Evolutionary conservation across 30 jellyfish, hydroid and myxozoan genomes (phyloP).

Genomic region (Aurelia coerulea): DNA sequence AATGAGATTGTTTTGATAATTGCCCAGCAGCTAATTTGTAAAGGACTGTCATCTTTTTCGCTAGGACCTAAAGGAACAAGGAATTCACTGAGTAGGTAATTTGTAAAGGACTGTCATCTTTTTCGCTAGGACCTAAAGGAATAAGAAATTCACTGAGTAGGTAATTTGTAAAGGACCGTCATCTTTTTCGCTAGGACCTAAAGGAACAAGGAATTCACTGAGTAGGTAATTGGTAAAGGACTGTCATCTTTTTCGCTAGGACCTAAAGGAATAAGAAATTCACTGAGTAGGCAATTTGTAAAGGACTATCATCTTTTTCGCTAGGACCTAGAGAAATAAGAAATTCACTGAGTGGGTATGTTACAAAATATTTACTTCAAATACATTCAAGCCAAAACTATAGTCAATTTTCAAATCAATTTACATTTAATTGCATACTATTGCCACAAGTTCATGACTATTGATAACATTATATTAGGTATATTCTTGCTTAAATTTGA

Average conservation of each 20-base stretch:
- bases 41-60: constrained; percentile 97
- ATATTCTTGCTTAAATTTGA: too few relatives aligned
- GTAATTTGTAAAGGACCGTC: constrained; percentile 93
- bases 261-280: constrained; percentile 51
- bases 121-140: constrained; percentile 87
- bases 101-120: constrained; percentile 97
- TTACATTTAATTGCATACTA: too few relatives aligned
- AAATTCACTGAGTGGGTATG: too few relatives aligned
- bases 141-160: too few relatives aligned
- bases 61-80: constrained; percentile 74
- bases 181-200: constrained; percentile 97
- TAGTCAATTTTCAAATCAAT: too few relatives aligned
- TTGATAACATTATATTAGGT: too few relatives aligned
- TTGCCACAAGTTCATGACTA: too few relatives aligned
- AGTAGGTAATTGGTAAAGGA: constrained; percentile 82
- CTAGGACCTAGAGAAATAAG: constrained; percentile 73
- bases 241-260: constrained; percentile 98
- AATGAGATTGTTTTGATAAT: constrained; percentile 96
- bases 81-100: constrained; percentile 2
- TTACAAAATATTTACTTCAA: too few relatives aligned
- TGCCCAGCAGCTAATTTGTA: constrained; percentile 98
- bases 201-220: neutral
- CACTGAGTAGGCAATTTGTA: too few relatives aligned
- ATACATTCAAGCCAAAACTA: too few relatives aligned
- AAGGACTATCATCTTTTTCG: constrained; percentile 97